Conservation (phyloP, 2,797 vertebrate genomes). For the Lacerta viridis region DNA sequence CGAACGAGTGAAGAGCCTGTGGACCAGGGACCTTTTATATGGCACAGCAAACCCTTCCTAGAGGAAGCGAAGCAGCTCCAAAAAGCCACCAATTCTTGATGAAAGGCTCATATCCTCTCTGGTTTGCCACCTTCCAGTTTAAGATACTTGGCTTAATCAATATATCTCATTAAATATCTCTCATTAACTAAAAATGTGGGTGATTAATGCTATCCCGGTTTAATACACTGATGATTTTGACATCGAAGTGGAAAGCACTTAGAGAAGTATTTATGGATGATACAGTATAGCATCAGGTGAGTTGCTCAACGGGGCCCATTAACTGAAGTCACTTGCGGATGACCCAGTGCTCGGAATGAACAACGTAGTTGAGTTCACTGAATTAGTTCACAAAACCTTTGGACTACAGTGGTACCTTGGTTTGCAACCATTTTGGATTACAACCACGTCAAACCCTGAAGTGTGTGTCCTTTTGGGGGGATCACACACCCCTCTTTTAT, state of each 20-base stretch:
- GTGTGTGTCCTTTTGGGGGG: too few species aligned
- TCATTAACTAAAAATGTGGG: background rate
- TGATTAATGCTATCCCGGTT: background rate
- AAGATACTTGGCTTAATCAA: background rate
- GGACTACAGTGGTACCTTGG: too few species aligned
- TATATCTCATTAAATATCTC: background rate
- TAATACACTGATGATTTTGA: background rate
- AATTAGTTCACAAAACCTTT: too few species aligned
- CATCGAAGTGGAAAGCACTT: too few species aligned
- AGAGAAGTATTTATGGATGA: background rate
- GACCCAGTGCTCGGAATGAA: too few species aligned
- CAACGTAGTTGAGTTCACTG: too few species aligned
- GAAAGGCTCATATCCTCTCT: background rate
- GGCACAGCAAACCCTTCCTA: background rate
- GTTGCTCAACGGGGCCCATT: background rate
- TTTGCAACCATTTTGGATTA: too few species aligned
- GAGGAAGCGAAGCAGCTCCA: background rate
- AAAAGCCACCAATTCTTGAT: background rate
- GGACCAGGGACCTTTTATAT: background rate
- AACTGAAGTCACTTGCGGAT: background rate
- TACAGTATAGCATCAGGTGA: background rate
- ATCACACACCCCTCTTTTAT: too few species aligned
- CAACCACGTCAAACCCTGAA: too few species aligned
- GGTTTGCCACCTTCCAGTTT: background rate
- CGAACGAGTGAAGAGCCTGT: background rate